Evolutionary conservation across 2,113 vertebrate genomes (phyloP).

Genomic region (Crypturellus undulatus): DNA sequence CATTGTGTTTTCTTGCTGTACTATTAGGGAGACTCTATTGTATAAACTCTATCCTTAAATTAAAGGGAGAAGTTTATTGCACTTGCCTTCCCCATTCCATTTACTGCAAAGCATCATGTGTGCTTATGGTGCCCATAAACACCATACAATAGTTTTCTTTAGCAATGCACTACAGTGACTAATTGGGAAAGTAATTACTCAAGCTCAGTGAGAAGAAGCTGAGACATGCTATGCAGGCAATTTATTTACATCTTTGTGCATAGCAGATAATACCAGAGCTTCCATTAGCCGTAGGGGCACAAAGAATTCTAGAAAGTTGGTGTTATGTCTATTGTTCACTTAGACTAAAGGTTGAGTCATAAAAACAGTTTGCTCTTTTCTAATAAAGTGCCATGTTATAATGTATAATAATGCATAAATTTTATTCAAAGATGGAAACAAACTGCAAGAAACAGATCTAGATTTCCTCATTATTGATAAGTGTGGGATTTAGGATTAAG

Average conservation of each 20-base stretch:
- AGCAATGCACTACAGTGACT: neutral
- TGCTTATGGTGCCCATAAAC: neutral
- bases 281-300: conserved; percentile 48
- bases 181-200: conserved; percentile 25
- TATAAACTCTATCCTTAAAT: neutral
- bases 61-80: neutral
- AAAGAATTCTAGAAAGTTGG: neutral
- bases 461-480: neutral
- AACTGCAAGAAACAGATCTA: neutral
- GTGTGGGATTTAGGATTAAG: neutral
- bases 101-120: neutral
- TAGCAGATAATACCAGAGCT: conserved; percentile 27
- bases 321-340: neutral
- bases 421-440: neutral
- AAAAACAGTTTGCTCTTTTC: neutral
- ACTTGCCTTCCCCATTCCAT: neutral
- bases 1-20: neutral
- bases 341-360: neutral
- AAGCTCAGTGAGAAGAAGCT: conserved; percentile 6
- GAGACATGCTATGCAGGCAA: neutral
- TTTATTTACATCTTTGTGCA: conserved; percentile 43
- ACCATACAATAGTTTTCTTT: conserved; percentile 1
- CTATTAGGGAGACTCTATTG: neutral
- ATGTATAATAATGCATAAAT: neutral
- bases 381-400: neutral